These are phyloP conservation scores for Platycheirus albimanus DNA, from an alignment of 2,888 invertebrate species.

Conservation along the genomic window DNA sequence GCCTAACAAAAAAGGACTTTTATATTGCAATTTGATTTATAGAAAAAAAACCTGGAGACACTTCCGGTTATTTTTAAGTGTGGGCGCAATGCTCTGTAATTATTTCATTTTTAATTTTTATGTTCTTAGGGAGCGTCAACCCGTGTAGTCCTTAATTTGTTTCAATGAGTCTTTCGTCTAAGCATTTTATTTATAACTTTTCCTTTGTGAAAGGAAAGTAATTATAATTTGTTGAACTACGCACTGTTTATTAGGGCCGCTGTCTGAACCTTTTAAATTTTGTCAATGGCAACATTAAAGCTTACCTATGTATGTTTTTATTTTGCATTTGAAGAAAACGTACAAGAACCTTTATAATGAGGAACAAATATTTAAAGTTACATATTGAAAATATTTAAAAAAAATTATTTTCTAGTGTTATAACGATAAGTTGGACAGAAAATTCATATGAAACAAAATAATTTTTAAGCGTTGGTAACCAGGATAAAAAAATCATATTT, in stretches of 20 bases:
- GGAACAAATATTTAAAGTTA: no score
- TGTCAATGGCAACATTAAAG: no score
- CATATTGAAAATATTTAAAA: no score
- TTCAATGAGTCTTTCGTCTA: neutral
- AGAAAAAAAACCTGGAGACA: slow-evolving; percentile 7
- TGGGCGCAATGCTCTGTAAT: slow-evolving; percentile 4
- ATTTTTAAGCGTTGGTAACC: no score
- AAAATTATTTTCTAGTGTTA: no score
- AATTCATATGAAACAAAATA: no score
- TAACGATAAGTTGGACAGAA: no score
- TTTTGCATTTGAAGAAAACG: no score
- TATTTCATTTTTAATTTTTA: slow-evolving; percentile 18
- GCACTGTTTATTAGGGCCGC: no score
- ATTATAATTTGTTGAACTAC: neutral
- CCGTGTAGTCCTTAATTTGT: slow-evolving; percentile 16
- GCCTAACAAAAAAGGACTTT: neutral
- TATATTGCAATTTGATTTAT: slow-evolving; percentile 8
- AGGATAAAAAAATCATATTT: no score
- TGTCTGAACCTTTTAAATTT: neutral
- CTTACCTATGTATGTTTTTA: no score
- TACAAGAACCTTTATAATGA: no score
- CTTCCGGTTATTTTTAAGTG: neutral
- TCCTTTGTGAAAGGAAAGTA: neutral
- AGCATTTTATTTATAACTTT: neutral
- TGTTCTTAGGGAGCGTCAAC: slow-evolving; percentile 29